Evolutionary conservation across 2,797 vertebrate genomes (phyloP), one percentile per base, ranked within the genome.

Genomic region (Peromyscus nudipes): DNA sequence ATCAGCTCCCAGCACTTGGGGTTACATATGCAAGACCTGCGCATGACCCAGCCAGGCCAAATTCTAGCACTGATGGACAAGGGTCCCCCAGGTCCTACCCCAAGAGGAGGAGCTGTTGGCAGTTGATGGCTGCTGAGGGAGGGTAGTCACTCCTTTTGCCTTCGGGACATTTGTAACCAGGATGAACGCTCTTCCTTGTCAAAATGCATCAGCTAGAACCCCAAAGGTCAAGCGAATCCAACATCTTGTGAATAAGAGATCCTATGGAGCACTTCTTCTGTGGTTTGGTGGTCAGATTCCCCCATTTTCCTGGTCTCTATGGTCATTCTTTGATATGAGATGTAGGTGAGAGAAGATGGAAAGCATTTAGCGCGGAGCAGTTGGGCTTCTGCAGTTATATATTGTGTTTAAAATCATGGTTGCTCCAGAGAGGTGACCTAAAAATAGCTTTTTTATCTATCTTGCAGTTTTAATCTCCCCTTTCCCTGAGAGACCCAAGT

Each of bases 401-500:
- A 13, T 11, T 34, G 11, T 80, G 8, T 65, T 92, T 92, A 82
- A 93, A 94, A n/a, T 6, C 31, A 81, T 88, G 71, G 95, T 49
- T 69, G 71, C 27, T 11, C 40, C 14, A 67, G 6, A 43, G n/a
- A 29, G 6, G 21, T 65, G 52, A 91, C 82, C 29, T 46, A 40
- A 91, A 91, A 91, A 80, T 65, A 67, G n/a, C 14, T 86, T 89
- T 62, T 87, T 21, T 85, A 19, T 52, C 10, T 73, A 57, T 27
- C 27, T 57, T 91, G 52, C 85, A 46, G 71, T 88, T 90, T 91
- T 95, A 69, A 57, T 93, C 55, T 94, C 37, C 81, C 52, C 14
- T 87, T 87, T 55, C 52, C 67, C 69, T 83, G 76, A 91, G 82
- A 94, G 79, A 73, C 64, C 92, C 7, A 91, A 55, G 64, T 96